Evolutionary conservation across 92 coral and sea anemone species (phyloP), one percentile per base, ranked within the genome.

Genomic region (Palythoa heliodiscus): DNA sequence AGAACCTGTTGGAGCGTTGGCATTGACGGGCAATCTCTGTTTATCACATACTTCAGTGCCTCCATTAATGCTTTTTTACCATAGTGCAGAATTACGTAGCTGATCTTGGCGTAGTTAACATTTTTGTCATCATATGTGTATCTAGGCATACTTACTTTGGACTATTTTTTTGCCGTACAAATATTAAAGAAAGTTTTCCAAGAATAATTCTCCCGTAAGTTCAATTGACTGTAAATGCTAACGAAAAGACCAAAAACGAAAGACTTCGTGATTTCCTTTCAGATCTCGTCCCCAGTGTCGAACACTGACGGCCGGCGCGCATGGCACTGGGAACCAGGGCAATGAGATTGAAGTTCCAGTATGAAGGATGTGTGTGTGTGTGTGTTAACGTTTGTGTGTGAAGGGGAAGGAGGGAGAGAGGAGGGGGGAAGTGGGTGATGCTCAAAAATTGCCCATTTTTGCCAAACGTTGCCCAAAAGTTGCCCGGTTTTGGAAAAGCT

Each of bases 21-120:
- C 5, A 22, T 35, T 38, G 83, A 29, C 11, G 83, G 83, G 19
- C 83, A 78, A 40, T 78, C 83, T 63, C 83, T 58, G 25, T 57
- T 78, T 16, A 77, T 77, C 52, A 78, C 83, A 9, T 60, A 78
- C 6, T 78, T 20, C 10, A 78, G 29, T 52, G 83, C 71, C 64
- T 78, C 71, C 11, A n/a, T 40, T 35, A 78, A 22, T 16, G 83
- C 83, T 39, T 78, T 58, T 43, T 58, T 78, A 0, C 83, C 83
- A 78, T 78, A 78, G 5, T 78, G 64, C 35, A 57, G 54, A 78
- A 78, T 64, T 55, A 78, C 50, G 11, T 55, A 78, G 53, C 68
- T 16, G 14, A 78, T 22, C 43, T 71, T 22, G 35, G 83, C 70
- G 47, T n/a, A 78, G 68, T 78, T 78, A 8, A 63, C 70, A 37